Evolutionary conservation across 2,888 invertebrate genomes (phyloP), one percentile per base, ranked within the genome.

Genomic region (Stenoptilia bipunctidactyla): DNA sequence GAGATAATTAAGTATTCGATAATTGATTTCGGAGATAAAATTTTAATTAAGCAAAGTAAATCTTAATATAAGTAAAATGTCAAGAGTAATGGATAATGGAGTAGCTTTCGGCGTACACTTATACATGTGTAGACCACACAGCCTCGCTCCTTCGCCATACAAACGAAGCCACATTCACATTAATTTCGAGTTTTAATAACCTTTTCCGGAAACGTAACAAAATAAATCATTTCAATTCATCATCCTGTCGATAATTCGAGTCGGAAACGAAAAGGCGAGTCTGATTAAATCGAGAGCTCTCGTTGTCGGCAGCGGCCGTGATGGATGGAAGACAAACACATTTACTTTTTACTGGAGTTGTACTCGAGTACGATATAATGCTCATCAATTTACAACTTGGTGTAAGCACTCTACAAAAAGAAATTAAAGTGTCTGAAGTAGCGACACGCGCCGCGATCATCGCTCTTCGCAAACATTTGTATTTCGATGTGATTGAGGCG

Each of bases 141-240:
- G 5, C 9, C 25, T 6, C 25, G 25, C 9, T 6, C 20, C 20
- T 20, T 20, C 20, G 20, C 20, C 20, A 20, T 20, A 20, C 8
- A 5, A 20, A 20, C 20, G 20, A 20, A 20, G 20, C 20, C 20
- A 8, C 20, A 20, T 20, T 20, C 30, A 30, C 30, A 30, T 30
- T 30, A 30, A 30, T 30, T 30, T 30, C n/a, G 30, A 30, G 30
- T 30, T 30, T 30, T 30, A 30, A 30, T 30, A 30, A 30, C 30
- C 12, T n/a, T 10, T 3, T 30, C n/a, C 30, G 6, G 30, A 9
- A 3, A 10, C 9, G 30, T 2, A 3, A 10, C 9, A 3, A 30
- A 30, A 30, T 30, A 30, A 30, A 30, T 30, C 30, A 30, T 30
- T 30, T 30, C 30, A 9, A 30, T 30, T 30, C 10, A 30, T 30